Base-by-base conservation (phyloP, 2,888 invertebrate genomes). In the Clitarchus hookeri region DNA sequence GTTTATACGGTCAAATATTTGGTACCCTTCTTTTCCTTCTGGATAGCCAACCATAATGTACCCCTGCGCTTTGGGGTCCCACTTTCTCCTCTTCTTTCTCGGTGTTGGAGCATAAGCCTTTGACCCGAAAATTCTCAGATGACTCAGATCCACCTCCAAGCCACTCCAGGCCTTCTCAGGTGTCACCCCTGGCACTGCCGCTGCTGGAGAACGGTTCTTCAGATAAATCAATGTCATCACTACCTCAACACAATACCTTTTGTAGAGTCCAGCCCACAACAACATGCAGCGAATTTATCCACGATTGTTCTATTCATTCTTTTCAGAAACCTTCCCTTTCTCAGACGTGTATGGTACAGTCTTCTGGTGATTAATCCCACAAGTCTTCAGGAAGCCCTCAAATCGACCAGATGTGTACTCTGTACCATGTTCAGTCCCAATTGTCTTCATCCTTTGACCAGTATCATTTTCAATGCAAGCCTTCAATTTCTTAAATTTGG, bases 41-140 rank as follows among this genome's bases (percentile, higher is more conserved):
- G 89, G 88, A 85, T 91, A 91, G 12, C 91, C 91, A 78, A 91
- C 89, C 78, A 91, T 90, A n/a, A 90, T 89, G 48, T 89, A 87
- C 85, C 89, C 88, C 26, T 88, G 87, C 84, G 90, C 88, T 86
- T 91, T 91, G 3, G 89, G 83, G 88, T 91, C 88, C 88, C 89
- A 88, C 91, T 91, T 79, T 80, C 84, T 78, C 90, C 87, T 86
- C 89, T 90, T 86, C 90, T 89, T 87, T 91, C 90, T 0, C 91
- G 48, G 90, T 83, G 91, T 88, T 86, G 91, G 90, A n/a, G 89
- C 89, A 88, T 89, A 89, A 19, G 89, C 90, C 85, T 89, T 85
- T 25, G 88, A 88, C 25, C 91, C 92, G 89, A 92, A 92, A 48
- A 90, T 88, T 83, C 89, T 88, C 26, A 91, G 85, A 26, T 90